Base-by-base conservation (phyloP, 2,888 invertebrate species). In the Plagodis dolabraria region DNA sequence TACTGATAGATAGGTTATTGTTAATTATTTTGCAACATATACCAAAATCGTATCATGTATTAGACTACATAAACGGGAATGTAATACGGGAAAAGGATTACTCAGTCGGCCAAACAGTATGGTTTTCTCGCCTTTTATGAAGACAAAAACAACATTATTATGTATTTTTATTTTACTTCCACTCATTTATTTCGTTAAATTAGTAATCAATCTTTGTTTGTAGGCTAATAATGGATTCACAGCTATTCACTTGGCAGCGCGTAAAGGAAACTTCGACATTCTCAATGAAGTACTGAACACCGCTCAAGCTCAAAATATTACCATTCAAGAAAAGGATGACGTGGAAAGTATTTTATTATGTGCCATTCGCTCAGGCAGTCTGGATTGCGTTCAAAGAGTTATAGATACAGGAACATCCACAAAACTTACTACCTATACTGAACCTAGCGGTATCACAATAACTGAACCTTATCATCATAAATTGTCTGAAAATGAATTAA, bases 191-290 rank as follows among this genome's bases (percentile, higher is more conserved):
- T n/a, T n/a, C n/a, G n/a, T n/a, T n/a, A n/a, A n/a, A n/a, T n/a
- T n/a, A n/a, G n/a, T 22, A 22, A 22, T 12, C 10, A 5, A n/a
- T 44, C 12, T 0, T 40, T 8, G 34, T 47, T 65, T 12, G 7
- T 62, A 75, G 75, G 67, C 60, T 11, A 50, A 63, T 0, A 50
- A 70, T n/a, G 75, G 69, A 43, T 69, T 71, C 33, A 66, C 71
- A 0, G 85, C 91, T 0, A 76, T 93, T 1, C 93, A 93, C 64
- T 78, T 87, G 12, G 93, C 93, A 48, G 92, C 93, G 33, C 72
- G 78, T 10, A 69, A 76, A 7, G 91, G 89, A 4, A 84, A 89
- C 64, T 44, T 82, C 10, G 83, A 85, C n/a, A 82, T 93, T 2
- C 70, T 93, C 1, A 81, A 81, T 51, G 89, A 89, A 70, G 80